Evolutionary conservation across 2,888 invertebrate genomes (phyloP).

Genomic region (Ectemnius lituratus): DNA sequence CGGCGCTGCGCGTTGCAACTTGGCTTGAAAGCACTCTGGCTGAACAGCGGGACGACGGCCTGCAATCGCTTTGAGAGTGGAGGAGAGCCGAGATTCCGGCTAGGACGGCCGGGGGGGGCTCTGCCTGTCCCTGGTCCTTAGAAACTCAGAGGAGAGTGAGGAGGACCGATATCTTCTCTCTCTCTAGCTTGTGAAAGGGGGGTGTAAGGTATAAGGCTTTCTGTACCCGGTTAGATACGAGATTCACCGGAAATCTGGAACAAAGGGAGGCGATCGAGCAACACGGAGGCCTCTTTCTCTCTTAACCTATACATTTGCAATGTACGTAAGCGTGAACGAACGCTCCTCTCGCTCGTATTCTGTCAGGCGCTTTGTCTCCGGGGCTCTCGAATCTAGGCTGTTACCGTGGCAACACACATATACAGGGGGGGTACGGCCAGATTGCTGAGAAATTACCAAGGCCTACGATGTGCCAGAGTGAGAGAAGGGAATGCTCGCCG

Average conservation of each 20-base stretch:
- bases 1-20: too few relatives aligned
- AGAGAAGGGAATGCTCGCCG: slow-evolving; percentile 1
- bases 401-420: slow-evolving; percentile 68
- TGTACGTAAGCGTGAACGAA: not conserved
- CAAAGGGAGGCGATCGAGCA: slow-evolving; percentile 50
- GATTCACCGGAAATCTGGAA: slow-evolving; percentile 52
- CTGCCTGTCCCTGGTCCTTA: too few relatives aligned
- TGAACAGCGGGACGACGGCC: too few relatives aligned
- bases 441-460: slow-evolving; percentile 31
- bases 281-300: slow-evolving; percentile 27
- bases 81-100: too few relatives aligned
- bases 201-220: too few relatives aligned
- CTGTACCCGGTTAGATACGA: slow-evolving; percentile 16
- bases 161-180: too few relatives aligned
- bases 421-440: not conserved
- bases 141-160: too few relatives aligned
- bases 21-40: too few relatives aligned
- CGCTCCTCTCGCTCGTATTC: slow-evolving; percentile 21
- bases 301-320: slow-evolving; percentile 7
- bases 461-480: slow-evolving; percentile 3
- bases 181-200: too few relatives aligned
- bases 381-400: slow-evolving; percentile 68
- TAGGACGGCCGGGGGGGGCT: too few relatives aligned
- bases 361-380: slow-evolving; percentile 24
- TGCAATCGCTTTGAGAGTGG: too few relatives aligned